Evolutionary conservation across 2,113 vertebrate genomes (phyloP).

Genomic region (Mionectes macconnelli): DNA sequence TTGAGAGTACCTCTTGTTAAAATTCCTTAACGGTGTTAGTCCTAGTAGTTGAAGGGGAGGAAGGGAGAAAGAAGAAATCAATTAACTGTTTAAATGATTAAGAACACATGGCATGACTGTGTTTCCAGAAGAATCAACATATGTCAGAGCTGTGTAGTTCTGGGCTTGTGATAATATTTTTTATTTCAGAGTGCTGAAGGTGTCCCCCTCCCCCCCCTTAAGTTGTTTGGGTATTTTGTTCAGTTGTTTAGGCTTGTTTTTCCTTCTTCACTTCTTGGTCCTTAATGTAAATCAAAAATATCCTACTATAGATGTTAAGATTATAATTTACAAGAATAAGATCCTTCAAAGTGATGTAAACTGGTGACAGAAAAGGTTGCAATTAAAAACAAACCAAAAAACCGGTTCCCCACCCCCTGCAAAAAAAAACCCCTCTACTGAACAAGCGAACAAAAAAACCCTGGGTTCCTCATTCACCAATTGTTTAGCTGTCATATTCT

Average conservation of each 20-base stretch:
- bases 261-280: background rate
- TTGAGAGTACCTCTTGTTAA: background rate
- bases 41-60: background rate
- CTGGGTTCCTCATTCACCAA: background rate
- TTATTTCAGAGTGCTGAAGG: background rate
- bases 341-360: background rate
- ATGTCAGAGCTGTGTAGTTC: background rate
- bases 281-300: background rate
- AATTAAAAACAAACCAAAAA: background rate
- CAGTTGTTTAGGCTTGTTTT: background rate
- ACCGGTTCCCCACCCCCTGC: no score
- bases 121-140: background rate
- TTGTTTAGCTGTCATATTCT: background rate
- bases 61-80: background rate
- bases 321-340: background rate
- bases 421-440: background rate
- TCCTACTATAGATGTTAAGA: background rate
- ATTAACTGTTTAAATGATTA: background rate
- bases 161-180: background rate
- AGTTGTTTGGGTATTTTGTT: background rate
- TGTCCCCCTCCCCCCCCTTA: rapidly evolving
- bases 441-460: background rate
- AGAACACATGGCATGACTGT: background rate
- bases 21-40: background rate
- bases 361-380: background rate